These are phyloP conservation scores for Phalacrocorax aristotelis DNA, from an alignment of 2,113 vertebrate species.

Conservation along the genomic window DNA sequence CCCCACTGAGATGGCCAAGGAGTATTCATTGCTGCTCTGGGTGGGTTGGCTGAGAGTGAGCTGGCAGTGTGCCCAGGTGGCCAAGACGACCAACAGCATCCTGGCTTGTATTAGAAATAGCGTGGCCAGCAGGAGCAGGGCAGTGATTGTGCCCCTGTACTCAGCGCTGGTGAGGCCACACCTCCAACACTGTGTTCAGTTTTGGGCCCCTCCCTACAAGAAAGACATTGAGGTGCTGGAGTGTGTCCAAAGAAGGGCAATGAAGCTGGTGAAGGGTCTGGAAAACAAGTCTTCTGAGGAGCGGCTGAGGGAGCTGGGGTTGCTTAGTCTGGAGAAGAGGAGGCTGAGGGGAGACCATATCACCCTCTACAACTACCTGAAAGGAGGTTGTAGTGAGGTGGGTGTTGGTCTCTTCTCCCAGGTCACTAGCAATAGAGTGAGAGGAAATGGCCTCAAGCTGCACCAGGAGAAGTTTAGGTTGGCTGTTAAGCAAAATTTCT, in stretches of 20 bases:
- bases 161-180: rapidly evolving
- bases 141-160: not conserved
- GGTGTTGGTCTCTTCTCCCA: rapidly evolving
- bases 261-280: not conserved
- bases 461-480: rapidly evolving
- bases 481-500: not conserved
- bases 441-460: not conserved
- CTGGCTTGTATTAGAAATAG: not conserved
- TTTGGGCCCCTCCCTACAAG: not conserved
- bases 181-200: rapidly evolving
- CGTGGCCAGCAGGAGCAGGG: not conserved
- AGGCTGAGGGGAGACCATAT: not conserved
- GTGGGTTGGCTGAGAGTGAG: not conserved
- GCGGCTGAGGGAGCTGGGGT: not conserved
- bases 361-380: rapidly evolving
- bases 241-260: rapidly evolving
- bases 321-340: not conserved
- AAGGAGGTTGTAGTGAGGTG: not conserved
- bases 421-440: no score
- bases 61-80: rapidly evolving
- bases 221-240: not conserved
- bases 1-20: not conserved
- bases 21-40: not conserved
- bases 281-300: not conserved
- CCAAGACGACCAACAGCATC: not conserved